phyloP scores from a whole-genome alignment of 2,888 invertebrate genomes.

The Congeria kusceri region DNA sequence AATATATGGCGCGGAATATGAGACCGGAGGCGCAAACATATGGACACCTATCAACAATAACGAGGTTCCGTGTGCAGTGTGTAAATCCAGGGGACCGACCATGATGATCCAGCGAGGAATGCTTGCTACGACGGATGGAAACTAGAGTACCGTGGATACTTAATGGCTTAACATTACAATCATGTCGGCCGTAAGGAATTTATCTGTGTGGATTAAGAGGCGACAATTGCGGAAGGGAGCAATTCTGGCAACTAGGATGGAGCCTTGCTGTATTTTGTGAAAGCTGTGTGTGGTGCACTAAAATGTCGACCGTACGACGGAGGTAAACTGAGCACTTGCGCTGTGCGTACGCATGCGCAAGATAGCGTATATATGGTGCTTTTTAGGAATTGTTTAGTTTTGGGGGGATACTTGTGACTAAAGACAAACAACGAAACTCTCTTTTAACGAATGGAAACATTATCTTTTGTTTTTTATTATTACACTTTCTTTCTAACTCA shows the following conservation, averaged over 20 bases:
- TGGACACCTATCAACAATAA: neutral
- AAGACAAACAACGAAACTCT: too few relatives aligned
- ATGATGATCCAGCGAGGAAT: constrained; percentile 12
- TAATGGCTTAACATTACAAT: neutral
- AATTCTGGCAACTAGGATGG: neutral
- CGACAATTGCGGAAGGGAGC: neutral
- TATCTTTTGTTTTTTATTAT: too few relatives aligned
- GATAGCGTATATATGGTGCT: too few relatives aligned
- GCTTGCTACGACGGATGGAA: constrained; percentile 7
- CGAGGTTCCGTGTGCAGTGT: constrained; percentile 9
- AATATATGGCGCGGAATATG: neutral
- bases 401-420: too few relatives aligned
- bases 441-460: too few relatives aligned
- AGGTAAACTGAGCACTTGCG: constrained; percentile 2
- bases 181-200: neutral
- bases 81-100: neutral
- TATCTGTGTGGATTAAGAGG: constrained; percentile 7
- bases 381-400: too few relatives aligned
- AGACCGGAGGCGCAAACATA: neutral
- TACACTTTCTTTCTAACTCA: too few relatives aligned
- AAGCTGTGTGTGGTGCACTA: constrained; percentile 9
- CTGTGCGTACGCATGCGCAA: neutral
- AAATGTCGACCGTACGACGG: neutral
- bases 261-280: constrained; percentile 9
- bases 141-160: constrained; percentile 3